Percentiles rank a stretch among this genome's conserved stretches.
These are phyloP conservation scores for Cercopithecus mona DNA, from an alignment of 2,113 vertebrate species.

Conservation along the genomic window DNA sequence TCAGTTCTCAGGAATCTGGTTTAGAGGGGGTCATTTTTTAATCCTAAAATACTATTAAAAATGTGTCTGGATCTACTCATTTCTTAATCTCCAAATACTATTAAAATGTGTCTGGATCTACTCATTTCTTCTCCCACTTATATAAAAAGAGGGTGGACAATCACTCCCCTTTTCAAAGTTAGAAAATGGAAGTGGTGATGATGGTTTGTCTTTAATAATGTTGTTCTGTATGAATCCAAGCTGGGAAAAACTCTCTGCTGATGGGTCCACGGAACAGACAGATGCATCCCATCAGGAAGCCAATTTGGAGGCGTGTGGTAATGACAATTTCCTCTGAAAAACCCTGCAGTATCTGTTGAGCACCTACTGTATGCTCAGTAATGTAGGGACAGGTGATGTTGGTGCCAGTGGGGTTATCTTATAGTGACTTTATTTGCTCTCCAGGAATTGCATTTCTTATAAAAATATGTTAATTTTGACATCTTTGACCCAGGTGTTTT, in stretches of 20 bases:
- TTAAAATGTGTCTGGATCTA: neutral
- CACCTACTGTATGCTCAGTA: neutral
- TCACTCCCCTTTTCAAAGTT: constrained; percentile 3
- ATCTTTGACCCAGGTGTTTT: neutral
- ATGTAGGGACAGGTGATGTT: neutral
- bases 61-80: neutral
- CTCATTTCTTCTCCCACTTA: constrained; percentile 3
- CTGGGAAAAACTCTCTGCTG: neutral
- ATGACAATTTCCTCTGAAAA: neutral
- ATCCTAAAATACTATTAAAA: constrained; percentile 16
- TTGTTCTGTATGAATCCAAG: neutral
- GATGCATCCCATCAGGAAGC: neutral
- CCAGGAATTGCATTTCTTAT: neutral
- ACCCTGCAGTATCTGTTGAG: neutral
- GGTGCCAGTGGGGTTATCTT: neutral
- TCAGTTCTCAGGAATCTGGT: constrained; percentile 15
- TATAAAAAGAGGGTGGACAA: neutral
- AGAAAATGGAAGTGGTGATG: neutral
- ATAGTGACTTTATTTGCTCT: neutral
- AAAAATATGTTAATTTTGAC: constrained; percentile 13
- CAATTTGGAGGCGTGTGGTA: neutral
- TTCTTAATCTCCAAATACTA: neutral
- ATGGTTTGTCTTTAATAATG: neutral
- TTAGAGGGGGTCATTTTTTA: neutral
- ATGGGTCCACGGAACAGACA: neutral